These are phyloP conservation scores for Syndactyla subalaris DNA, from an alignment of 2,797 vertebrate genomes.

Conservation along the genomic window DNA sequence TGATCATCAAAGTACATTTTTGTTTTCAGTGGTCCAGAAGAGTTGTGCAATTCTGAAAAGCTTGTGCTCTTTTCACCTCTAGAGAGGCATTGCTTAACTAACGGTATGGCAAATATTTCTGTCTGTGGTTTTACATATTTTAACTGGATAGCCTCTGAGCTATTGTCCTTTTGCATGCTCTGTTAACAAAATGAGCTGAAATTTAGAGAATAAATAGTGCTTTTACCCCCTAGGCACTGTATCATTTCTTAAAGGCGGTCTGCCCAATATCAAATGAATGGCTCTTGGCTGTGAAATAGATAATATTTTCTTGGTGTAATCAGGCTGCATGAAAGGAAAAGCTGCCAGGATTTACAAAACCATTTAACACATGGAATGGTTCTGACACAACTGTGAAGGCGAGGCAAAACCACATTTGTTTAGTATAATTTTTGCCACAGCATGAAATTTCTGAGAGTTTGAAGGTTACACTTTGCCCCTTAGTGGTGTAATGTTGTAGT, in stretches of 20 bases:
- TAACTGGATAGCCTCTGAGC: not conserved
- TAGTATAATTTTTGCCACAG: not conserved
- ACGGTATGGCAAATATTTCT: not conserved
- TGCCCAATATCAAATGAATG: not conserved
- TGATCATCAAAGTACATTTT: not conserved
- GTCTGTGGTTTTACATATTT: not conserved
- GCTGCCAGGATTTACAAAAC: not conserved
- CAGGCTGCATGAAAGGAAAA: not conserved
- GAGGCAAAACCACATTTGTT: not conserved
- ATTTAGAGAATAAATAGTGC: not conserved
- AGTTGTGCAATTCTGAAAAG: not conserved
- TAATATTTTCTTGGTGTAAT: not conserved
- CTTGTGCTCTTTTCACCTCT: not conserved
- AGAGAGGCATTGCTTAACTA: not conserved
- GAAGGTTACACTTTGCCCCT: not conserved
- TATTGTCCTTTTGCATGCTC: not conserved
- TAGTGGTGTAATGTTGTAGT: not conserved
- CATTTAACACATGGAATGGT: not conserved
- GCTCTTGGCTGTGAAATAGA: not conserved
- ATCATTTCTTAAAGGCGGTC: not conserved
- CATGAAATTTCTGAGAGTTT: not conserved
- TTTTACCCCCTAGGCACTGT: not conserved
- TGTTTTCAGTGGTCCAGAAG: not conserved
- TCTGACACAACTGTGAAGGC: not conserved
- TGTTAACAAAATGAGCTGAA: constrained; percentile 3